These are phyloP conservation scores for Argya squamiceps DNA, from an alignment of 2,797 vertebrate genomes.

Conservation along the genomic window DNA sequence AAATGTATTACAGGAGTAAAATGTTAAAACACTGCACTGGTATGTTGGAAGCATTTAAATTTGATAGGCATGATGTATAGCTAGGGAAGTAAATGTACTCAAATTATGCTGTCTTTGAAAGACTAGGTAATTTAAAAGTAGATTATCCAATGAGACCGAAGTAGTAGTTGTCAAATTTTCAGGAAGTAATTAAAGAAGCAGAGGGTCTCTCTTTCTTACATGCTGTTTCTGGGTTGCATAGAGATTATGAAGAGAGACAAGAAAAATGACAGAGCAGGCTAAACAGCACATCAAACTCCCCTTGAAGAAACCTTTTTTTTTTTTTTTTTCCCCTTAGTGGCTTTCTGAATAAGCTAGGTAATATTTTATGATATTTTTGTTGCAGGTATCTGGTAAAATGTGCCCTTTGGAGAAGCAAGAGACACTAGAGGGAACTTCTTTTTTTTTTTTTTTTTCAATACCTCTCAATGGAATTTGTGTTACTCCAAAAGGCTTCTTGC, in stretches of 20 bases:
- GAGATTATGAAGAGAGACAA: constrained; percentile 83
- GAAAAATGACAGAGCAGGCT: constrained; percentile 74
- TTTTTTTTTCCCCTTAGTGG: not conserved
- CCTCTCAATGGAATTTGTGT: not conserved
- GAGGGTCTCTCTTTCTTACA: constrained; percentile 77
- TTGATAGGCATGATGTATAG: constrained; percentile 80
- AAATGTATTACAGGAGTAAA: constrained; percentile 42
- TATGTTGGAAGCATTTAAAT: constrained; percentile 76
- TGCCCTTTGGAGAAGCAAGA: not conserved
- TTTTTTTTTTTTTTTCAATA: not conserved
- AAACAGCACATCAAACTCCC: constrained; percentile 57
- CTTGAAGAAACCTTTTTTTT: constrained; percentile 29
- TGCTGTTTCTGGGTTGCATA: constrained; percentile 79
- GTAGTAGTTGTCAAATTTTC: constrained; percentile 75
- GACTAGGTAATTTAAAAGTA: constrained; percentile 75
- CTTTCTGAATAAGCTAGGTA: constrained; percentile 4
- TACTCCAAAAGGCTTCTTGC: not conserved
- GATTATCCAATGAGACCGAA: constrained; percentile 74
- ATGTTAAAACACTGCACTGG: constrained; percentile 26
- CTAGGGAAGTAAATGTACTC: constrained; percentile 76
- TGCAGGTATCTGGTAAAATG: not conserved
- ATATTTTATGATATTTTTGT: not conserved
- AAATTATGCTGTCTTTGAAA: constrained; percentile 80
- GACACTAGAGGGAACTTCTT: not conserved
- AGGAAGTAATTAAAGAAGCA: constrained; percentile 84